Conservation (phyloP, 2,113 vertebrate genomes). For the Cnemophilus loriae region DNA sequence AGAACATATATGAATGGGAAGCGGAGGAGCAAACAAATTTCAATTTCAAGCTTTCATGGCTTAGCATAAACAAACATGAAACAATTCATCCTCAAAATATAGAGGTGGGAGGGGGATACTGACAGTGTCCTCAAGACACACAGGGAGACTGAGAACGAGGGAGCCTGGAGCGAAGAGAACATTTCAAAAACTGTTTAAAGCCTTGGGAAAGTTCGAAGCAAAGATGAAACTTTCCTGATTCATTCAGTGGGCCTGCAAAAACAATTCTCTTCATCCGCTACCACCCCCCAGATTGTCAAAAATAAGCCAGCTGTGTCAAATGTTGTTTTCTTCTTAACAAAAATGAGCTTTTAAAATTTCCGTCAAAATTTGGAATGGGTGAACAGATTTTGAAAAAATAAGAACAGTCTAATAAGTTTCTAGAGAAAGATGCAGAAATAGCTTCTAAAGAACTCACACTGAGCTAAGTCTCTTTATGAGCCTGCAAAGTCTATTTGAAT, state of each 20-base stretch:
- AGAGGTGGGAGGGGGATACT: neutral
- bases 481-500: neutral
- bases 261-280: neutral
- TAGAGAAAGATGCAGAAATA: neutral
- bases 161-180: neutral
- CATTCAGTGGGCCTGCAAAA: neutral
- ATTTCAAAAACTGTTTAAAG: constrained; percentile 8
- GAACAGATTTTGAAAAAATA: neutral
- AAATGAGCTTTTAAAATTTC: neutral
- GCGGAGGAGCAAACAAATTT: constrained; percentile 39
- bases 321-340: neutral
- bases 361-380: neutral
- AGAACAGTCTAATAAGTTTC: neutral
- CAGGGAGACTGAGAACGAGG: neutral
- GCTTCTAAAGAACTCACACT: neutral
- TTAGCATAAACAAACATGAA: constrained; percentile 54
- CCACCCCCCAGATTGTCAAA: neutral
- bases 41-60: constrained; percentile 57
- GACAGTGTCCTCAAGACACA: constrained; percentile 24
- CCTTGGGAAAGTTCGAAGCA: neutral
- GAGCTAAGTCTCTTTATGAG: neutral
- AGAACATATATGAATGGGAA: constrained; percentile 32
- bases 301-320: neutral
- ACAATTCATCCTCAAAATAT: constrained; percentile 9
- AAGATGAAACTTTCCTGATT: neutral